Base-by-base conservation (phyloP, 30 jellyfish, hydroid and myxozoan genomes). In the Cassiopea andromeda region DNA sequence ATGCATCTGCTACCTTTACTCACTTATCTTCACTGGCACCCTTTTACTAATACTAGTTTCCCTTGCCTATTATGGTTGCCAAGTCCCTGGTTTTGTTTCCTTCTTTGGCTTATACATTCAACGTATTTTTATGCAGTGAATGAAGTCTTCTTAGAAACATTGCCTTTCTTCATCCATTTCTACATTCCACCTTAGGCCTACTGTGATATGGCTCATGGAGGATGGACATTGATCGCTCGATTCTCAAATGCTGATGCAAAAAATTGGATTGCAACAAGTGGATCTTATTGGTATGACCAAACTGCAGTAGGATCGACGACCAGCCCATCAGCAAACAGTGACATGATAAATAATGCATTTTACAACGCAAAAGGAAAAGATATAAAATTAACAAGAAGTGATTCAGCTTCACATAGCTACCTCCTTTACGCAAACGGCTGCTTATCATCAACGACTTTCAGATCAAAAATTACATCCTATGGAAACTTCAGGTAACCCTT, bases 171-270 rank as follows among this genome's bases (percentile, higher is more conserved):
- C 38, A 27, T 27, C 38, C 38, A 27, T 27, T 27, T 27, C 38
- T 27, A 27, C 38, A 27, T 27, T 27, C 38, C 38, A 27, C 38
- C 38, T 27, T 27, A 87, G 94, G 94, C 81, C 58, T 87, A 87
- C 70, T 87, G 94, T 48, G 70, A 87, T 69, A 77, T 87, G 94
- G 13, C 57, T 8, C 72, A 72, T 73, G 76, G 94, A 2, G 94
- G 94, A 1, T 87, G 94, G 94, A 87, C 94, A 7, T 60, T 87
- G 85, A 69, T 87, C n/a, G 94, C 94, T 13, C 79, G 94, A 48
- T 87, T 87, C 77, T 87, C 94, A 18, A 87, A 87, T 44, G 94
- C 94, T 59, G 94, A 87, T 58, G 18, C 89, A 15, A 77, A 61
- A 43, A 77, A 78, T 54, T 87, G 94, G 94, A 43, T 69, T 66